Base-by-base conservation (phyloP, 2,888 invertebrate species). In the Dascillus cervinus region DNA sequence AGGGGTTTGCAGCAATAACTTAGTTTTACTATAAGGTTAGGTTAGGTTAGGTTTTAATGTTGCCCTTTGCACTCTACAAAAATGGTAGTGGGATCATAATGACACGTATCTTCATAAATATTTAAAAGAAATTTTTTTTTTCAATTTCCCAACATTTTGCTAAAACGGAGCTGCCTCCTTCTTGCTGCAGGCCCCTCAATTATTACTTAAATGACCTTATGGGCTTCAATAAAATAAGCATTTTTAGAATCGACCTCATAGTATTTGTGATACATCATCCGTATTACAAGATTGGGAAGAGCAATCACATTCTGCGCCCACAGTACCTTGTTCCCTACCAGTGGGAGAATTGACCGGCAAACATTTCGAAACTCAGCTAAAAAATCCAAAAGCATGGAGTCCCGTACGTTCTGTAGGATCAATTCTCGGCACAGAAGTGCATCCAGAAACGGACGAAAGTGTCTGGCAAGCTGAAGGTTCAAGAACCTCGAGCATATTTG, bases 381-480 rank as follows among this genome's bases (percentile, higher is more conserved):
- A 79, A 50, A 84, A 85, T 64, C 84, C 84, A 11, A 74, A 84
- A 52, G 86, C 86, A 13, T 87, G 88, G 87, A 87, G 86, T 53
- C 88, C 88, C 10, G 84, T 87, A n/a, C 74, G 85, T 43, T 87
- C 86, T 55, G 86, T 86, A 4, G 88, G 88, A 5, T 87, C 87
- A 12, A 81, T 87, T 26, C 79, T 79, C 2, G 87, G 85, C 2
- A 82, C 82, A 52, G 87, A 88, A 64, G 87, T 82, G n/a, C 84
- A 86, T 59, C 85, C 86, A 2, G 86, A 86, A 56, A 82, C 83
- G 42, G 87, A 87, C 56, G 83, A 84, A 28, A 78, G 82, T 53
- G 79, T 85, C 5, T 86, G 85, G 62, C 82, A 83, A 69, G 75
- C 81, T 3, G 86, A 77, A 47, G 69, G 70, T 5, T 71, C 71